Base-by-base conservation (phyloP, 2,113 vertebrate species). In the Zosterops hypoxanthus region DNA sequence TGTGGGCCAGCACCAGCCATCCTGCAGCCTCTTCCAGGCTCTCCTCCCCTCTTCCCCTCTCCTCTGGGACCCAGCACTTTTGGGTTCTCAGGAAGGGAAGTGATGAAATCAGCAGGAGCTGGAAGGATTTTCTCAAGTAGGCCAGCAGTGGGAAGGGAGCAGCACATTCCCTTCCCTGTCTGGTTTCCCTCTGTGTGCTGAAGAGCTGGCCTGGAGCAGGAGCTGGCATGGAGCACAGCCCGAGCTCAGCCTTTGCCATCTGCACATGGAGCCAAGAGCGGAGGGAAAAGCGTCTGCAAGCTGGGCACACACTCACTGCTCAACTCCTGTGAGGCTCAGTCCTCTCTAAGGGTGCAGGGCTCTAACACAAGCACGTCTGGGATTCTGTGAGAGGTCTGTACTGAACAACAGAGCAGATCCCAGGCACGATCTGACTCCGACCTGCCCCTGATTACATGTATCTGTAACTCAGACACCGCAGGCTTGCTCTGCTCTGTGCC, bases 61-160 rank as follows among this genome's bases (percentile, higher is more conserved):
- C 56, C 47, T 29, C 29, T 46, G 60, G 55, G 47, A 66, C 60
- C 64, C 49, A 34, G 50, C 71, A 33, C 66, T 39, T 93, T 12
- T 22, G 36, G 86, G 57, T 91, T 41, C 42, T 84, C 69, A 39
- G 65, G 72, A 88, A 41, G 52, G 52, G 56, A 92, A 92, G 72
- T 20, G 52, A 94, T 65, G 73, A 84, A 79, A 82, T 56, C 80
- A 17, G 69, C 88, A 88, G 71, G 44, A 91, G 53, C 72, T 86
- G 89, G 64, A 86, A 86, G 83, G 50, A 46, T 79, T 84, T 94
- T 91, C 77, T 84, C 77, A 47, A 86, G 53, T 65, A 82, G 65
- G 34, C 81, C 91, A 90, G 91, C 71, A 70, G 59, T 13, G 46
- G 71, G 72, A 93, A 90, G 11, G 34, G 60, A 88, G 83, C 61